Conservation (phyloP, 1,140 invertebrate species). For the Cydia strobilella region DNA sequence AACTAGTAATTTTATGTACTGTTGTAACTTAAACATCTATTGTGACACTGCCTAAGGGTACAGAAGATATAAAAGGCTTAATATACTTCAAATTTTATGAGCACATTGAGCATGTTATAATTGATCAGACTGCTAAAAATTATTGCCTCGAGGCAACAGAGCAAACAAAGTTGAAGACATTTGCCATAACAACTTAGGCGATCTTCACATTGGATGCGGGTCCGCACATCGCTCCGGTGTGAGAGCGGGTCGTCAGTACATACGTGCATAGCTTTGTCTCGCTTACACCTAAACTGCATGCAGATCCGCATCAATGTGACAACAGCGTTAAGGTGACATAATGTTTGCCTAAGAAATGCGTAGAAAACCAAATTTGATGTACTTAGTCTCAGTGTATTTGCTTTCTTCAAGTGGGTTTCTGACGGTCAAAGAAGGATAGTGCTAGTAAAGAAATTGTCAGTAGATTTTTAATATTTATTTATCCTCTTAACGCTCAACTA, state of each 20-base stretch:
- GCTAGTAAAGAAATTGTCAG: background rate
- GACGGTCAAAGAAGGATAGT: background rate
- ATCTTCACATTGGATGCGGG: no score
- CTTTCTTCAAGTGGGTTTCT: background rate
- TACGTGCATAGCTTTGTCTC: no score
- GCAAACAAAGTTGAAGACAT: background rate
- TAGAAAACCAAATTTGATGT: background rate
- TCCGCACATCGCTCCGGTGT: no score
- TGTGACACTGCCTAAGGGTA: background rate
- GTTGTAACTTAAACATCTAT: background rate
- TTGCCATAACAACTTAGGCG: background rate
- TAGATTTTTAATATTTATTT: no score
- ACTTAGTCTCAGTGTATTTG: background rate
- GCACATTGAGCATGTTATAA: background rate
- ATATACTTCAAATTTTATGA: background rate
- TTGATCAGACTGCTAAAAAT: background rate
- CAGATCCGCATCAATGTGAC: no score
- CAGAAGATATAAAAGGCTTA: background rate
- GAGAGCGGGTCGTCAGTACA: no score
- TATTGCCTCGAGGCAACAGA: background rate
- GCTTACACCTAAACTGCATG: no score
- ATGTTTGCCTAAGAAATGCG: background rate
- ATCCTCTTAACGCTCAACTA: background rate
- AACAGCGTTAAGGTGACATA: background rate
- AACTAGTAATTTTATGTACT: background rate